These are phyloP conservation scores for Zoroaster sp. DNA, from an alignment of 53 echinoderm and acorn worm species.

Conservation along the genomic window DNA sequence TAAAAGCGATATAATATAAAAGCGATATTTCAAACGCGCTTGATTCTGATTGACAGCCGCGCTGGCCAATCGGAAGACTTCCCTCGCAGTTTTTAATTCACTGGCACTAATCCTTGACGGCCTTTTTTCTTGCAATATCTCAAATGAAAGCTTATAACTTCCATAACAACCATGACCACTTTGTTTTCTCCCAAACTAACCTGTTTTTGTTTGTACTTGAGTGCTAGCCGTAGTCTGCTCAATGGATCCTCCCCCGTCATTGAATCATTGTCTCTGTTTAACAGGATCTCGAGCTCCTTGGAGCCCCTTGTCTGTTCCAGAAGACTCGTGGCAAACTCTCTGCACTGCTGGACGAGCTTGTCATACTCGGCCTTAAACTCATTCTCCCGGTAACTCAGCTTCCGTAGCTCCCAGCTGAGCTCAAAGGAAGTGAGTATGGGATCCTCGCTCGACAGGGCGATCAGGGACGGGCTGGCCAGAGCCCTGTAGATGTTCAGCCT, in stretches of 20 bases:
- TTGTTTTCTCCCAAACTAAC: conserved; percentile 59
- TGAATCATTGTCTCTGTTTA: conserved; percentile 81
- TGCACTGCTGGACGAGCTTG: conserved; percentile 85
- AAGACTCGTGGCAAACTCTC: conserved; percentile 84
- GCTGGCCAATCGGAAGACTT: too few species aligned
- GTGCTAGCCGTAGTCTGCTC: conserved; percentile 85
- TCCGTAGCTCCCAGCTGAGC: conserved; percentile 95
- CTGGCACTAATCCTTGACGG: too few species aligned
- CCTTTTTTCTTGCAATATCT: too few species aligned
- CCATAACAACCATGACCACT: neutral
- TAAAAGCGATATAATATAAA: too few species aligned
- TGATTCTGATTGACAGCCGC: too few species aligned
- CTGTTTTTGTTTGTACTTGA: conserved; percentile 93
- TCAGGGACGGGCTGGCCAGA: conserved; percentile 91
- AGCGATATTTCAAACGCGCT: too few species aligned
- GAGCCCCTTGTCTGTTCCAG: conserved; percentile 96
- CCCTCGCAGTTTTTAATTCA: too few species aligned
- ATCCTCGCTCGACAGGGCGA: conserved; percentile 92
- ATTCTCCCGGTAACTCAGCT: conserved; percentile 91
- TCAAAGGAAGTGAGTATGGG: conserved; percentile 97
- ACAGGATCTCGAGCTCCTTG: conserved; percentile 81
- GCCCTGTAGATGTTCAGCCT: conserved; percentile 94
- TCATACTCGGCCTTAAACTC: conserved; percentile 99
- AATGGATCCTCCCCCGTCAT: conserved; percentile 71
- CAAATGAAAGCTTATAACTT: too few species aligned